Base-by-base conservation (phyloP, 2,113 vertebrate species). In the Pitta sordida region DNA sequence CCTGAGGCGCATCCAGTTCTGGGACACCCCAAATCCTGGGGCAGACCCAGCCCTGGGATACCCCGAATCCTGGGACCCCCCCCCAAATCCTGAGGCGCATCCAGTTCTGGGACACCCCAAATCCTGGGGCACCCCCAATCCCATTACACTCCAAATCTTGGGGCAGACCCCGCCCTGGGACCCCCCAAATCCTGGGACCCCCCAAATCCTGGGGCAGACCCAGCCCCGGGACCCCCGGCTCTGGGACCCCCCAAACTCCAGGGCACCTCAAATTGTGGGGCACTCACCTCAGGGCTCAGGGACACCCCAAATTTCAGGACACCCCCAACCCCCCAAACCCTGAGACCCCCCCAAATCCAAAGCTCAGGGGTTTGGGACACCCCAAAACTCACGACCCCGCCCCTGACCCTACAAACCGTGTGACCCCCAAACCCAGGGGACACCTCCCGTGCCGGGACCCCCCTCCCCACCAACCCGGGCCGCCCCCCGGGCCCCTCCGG, bases 381-480 rank as follows among this genome's bases (percentile, higher is more conserved):
- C 62, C 30, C 29, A 27, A 5, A 59, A 22, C 5, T 22, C 22
- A 7, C 13, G 18, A 23, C 15, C 16, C 20, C 17, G 36, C 63
- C 4, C 9, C 8, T 5, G 0, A 22, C 10, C 8, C 41, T 15
- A 7, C 44, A 37, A 30, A 23, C 39, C 24, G 13, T 1, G 8
- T 26, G 39, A 60, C 71, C 22, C 46, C 65, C 39, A 26, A 62
- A 55, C 2, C 39, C 8, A 8, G 2, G 29, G 13, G 10, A 21
- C 53, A 2, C 13, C 56, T 12, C 68, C 49, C 2, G 24, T 4
- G 3, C 16, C 48, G 12, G 22, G 58, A 6, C 32, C 20, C 39
- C 18, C 10, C 14, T 1, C 8, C n/a, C n/a, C n/a, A n/a, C n/a
- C n/a, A n/a, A n/a, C n/a, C 37, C 39, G 10, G 20, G 9, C 27